phyloP scores from a whole-genome alignment of 2,797 vertebrate genomes.

The Myiotriccus ornatus region DNA sequence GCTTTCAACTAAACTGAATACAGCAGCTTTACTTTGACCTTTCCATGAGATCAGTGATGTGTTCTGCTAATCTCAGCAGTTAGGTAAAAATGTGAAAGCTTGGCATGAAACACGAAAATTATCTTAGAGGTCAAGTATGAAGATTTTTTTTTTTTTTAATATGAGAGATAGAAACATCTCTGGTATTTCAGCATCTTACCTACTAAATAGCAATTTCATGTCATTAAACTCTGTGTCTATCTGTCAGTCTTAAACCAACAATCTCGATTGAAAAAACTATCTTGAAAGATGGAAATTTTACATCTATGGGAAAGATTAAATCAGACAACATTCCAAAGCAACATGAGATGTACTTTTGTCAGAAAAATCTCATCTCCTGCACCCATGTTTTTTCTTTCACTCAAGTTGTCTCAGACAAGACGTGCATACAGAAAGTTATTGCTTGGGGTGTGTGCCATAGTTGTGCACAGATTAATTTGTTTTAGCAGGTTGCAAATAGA shows the following conservation, averaged over 20 bases:
- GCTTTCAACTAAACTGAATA: background rate
- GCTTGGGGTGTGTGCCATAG: background rate
- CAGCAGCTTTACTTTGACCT: background rate
- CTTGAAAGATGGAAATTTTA: background rate
- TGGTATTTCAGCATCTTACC: background rate
- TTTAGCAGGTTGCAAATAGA: background rate
- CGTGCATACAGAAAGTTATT: background rate
- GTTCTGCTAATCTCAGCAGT: constrained; percentile 15
- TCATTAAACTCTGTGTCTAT: background rate
- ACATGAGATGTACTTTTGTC: background rate
- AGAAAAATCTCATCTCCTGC: background rate
- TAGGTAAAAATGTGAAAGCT: background rate
- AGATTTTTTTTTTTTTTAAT: background rate
- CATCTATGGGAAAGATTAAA: background rate
- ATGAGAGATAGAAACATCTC: background rate
- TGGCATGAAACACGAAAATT: background rate
- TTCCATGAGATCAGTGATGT: background rate
- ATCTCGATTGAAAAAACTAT: background rate
- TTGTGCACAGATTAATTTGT: background rate
- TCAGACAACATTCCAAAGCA: background rate
- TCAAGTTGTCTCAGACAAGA: background rate
- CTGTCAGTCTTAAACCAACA: background rate
- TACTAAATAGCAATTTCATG: background rate
- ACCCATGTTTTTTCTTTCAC: background rate
- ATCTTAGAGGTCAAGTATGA: background rate